Base-by-base conservation (phyloP, 2,113 vertebrate genomes). In the Channa argus region DNA sequence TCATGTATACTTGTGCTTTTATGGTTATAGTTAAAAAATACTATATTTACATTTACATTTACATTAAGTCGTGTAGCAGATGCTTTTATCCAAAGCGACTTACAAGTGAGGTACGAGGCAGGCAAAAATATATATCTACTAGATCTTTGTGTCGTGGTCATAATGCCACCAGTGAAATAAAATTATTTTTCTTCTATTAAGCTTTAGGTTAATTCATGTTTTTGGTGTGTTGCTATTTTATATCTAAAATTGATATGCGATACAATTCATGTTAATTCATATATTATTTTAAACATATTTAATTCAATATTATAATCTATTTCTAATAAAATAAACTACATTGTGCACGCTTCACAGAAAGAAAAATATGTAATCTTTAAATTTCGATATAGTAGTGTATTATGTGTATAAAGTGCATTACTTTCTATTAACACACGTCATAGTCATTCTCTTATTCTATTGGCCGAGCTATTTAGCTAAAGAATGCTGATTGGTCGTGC, bases 401-500 rank as follows among this genome's bases (percentile, higher is more conserved):
- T 24, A 1, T 24, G 24, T 24, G 24, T 24, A 24, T 24, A 24
- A 24, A 24, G 24, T 24, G 24, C 24, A 24, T 24, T 24, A 24
- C 24, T 24, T 24, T 24, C 24, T 4, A 41, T 41, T 41, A 5
- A 4, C 4, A 4, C 6, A 7, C 78, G 47, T 79, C 56, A 68
- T 3, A 53, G 47, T 7, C 7, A 37, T 11, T 58, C 58, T 84
- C 41, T 36, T 14, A 38, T 10, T 0, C 63, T 34, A 92, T 90
- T 92, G 89, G 90, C 1, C 62, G 54, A 43, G 56, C 33, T n/a
- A 6, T 58, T 34, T 45, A 6, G 50, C 36, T 63, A 0, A 58
- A 55, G 44, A 0, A 46, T 33, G 51, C 33, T 80, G 58, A 90
- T 92, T 93, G 80, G 90, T 69, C 81, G 0, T 3, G 9, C 46